Evolutionary conservation across 2,797 vertebrate species (phyloP).

Genomic region (Salmo trutta): DNA sequence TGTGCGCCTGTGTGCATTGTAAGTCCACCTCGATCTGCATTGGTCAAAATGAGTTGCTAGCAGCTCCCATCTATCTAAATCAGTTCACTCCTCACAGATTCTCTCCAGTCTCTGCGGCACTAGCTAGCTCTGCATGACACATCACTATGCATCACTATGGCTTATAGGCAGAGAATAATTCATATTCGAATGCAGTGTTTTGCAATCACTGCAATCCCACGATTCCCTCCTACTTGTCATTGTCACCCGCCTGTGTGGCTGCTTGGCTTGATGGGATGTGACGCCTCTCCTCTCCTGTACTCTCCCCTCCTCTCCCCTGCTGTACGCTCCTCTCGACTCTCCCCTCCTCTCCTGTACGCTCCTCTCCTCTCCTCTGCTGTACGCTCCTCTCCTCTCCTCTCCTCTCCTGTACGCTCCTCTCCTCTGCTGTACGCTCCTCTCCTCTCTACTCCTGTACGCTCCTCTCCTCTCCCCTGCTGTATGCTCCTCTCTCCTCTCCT

Average conservation of each 20-base stretch:
- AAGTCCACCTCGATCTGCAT: slow-evolving; percentile 31
- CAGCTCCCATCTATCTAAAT: slow-evolving; percentile 31
- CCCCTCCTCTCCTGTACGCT: no score
- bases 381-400: no score
- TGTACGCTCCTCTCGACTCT: no score
- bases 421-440: no score
- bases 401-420: no score
- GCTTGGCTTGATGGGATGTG: slow-evolving; percentile 30
- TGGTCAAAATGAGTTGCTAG: not conserved
- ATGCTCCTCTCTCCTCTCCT: no score
- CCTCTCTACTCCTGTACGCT: no score
- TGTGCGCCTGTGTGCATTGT: not conserved
- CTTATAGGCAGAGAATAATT: slow-evolving; percentile 10
- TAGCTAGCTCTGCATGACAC: slow-evolving; percentile 36
- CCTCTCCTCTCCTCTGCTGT: no score
- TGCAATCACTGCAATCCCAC: not conserved
- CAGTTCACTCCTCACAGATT: slow-evolving; percentile 20
- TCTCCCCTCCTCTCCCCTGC: no score
- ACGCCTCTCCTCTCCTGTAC: slow-evolving; percentile 15
- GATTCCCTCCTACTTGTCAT: slow-evolving; percentile 12
- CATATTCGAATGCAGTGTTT: slow-evolving; percentile 12
- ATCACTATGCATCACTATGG: not conserved
- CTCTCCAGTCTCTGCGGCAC: slow-evolving; percentile 10
- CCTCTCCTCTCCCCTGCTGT: no score
- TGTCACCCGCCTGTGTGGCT: slow-evolving; percentile 28